Base-by-base conservation (phyloP, 2,797 vertebrate genomes). In the Coreius guichenoti region DNA sequence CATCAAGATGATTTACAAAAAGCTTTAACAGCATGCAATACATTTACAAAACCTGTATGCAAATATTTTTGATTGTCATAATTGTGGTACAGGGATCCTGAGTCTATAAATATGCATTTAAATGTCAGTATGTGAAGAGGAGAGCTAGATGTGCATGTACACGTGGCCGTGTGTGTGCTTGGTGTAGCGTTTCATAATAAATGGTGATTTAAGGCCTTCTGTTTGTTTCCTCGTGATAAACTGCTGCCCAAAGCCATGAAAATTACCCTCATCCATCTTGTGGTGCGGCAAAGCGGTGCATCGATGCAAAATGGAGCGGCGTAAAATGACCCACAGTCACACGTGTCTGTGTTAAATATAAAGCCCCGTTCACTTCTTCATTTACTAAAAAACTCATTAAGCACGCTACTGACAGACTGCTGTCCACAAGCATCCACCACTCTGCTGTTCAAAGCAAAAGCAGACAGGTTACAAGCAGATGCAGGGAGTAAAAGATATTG, bases 261-360 rank as follows among this genome's bases (percentile, higher is more conserved):
- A 97, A 96, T 96, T 95, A 95, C 94, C 87, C 88, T 94, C 95
- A 96, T 96, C 94, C 94, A 95, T 96, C 95, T 97, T 93, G 84
- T 86, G 80, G 74, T 84, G 88, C 81, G 11, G 43, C 73, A 88
- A 89, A 87, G 88, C 86, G 84, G 56, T 39, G 69, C 86, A 85
- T 79, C 88, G 87, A 86, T 83, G 86, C 87, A 81, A 93, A 89
- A 87, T 12, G 0, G 86, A 88, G 89, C 77, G 0, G 56, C 89
- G 90, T 87, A 88, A 78, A 85, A 88, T 74, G 61, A 86, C 73
- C 73, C 11, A 26, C 56, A 68, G 74, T 72, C 80, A 23, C 19
- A n/a, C 0, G 70, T 63, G 31, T 84, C 63, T 58, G 31, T 73
- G 58, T 87, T 84, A 85, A 84, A 87, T 61, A 85, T 76, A 83